Evolutionary conservation across 2,113 vertebrate species (phyloP).

Genomic region (mouse (Mus musculus)): DNA sequence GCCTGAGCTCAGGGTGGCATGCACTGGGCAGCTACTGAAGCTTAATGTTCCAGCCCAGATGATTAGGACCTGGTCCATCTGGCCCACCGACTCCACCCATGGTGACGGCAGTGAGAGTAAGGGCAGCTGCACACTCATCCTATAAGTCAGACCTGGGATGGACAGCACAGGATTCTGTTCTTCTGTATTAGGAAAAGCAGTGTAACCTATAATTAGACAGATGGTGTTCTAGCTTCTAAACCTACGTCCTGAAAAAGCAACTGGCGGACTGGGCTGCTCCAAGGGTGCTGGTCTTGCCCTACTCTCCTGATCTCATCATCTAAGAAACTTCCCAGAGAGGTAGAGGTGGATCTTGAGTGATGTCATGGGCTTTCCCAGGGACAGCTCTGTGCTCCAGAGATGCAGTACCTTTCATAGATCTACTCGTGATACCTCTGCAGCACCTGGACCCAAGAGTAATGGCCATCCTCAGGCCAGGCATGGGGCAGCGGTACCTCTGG

Average conservation of each 20-base stretch:
- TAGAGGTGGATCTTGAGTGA: not conserved
- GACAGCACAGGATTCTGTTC: not conserved
- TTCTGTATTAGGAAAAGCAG: constrained; percentile 34
- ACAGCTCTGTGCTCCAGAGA: not conserved
- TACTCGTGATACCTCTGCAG: not conserved
- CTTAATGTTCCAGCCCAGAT: not conserved
- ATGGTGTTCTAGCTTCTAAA: constrained; percentile 9
- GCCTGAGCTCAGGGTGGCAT: not conserved
- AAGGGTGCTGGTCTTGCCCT: not conserved
- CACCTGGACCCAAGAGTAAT: not conserved
- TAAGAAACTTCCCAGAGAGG: not conserved
- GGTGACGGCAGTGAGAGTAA: not conserved
- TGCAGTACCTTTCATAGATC: not conserved
- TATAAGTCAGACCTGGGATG: constrained; percentile 19
- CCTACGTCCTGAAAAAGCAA: not conserved
- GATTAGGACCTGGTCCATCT: not conserved
- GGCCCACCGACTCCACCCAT: not conserved
- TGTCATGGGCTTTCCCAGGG: not conserved
- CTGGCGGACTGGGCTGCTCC: not conserved
- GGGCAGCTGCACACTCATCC: not conserved
- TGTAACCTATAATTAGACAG: not conserved
- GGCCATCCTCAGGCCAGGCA: not conserved
- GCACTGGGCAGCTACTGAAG: not conserved
- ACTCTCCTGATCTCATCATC: not conserved
- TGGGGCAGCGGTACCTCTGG: not conserved